Base-by-base conservation (phyloP, 64 coral and sea anemone species). In the Stylophora pistillata region DNA sequence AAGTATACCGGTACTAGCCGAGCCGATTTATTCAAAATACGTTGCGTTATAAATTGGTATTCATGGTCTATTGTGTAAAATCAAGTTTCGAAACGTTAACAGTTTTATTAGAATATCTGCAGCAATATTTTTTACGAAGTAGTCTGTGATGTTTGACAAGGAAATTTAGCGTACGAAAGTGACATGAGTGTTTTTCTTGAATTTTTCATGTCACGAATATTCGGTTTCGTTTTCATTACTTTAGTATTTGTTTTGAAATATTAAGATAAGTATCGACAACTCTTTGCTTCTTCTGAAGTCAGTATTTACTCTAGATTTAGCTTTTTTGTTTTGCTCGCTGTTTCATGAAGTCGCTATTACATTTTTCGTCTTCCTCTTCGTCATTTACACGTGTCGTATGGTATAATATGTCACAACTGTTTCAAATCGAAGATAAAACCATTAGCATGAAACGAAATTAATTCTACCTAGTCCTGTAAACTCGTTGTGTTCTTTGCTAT, bases 211-310 rank as follows among this genome's bases (percentile, higher is more conserved):
- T 70, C 80, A 70, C 5, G 60, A 64, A 23, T 41, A 65, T 65
- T 18, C 31, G 1, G 64, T 53, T 84, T 33, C 20, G 15, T 84
- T 69, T 84, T 84, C 31, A 70, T 84, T 53, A 69, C 10, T 69
- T n/a, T 84, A 10, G 15, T 23, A 20, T 84, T 84, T 84, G 32
- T 84, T 84, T 84, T 70, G 80, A 58, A 4, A 32, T 2, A 84
- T 7, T 37, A 16, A n/a, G 30, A 82, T 82, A 23, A 41, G 37
- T 21, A 62, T 34, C 21, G 23, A 66, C 9, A 25, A 15, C 25
- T 55, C 37, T 68, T 6, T 54, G 26, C 16, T 58, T 79, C 27
- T 47, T 69, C 21, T 68, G 62, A 27, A 64, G 13, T 15, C 32
- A 68, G n/a, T 1, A 84, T 15, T 26, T 14, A 52, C 61, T 66